Percentiles rank a stretch among this genome's conserved stretches.
phyloP scores from a whole-genome alignment of 2,888 invertebrate species.

The Bombylius discolor region DNA sequence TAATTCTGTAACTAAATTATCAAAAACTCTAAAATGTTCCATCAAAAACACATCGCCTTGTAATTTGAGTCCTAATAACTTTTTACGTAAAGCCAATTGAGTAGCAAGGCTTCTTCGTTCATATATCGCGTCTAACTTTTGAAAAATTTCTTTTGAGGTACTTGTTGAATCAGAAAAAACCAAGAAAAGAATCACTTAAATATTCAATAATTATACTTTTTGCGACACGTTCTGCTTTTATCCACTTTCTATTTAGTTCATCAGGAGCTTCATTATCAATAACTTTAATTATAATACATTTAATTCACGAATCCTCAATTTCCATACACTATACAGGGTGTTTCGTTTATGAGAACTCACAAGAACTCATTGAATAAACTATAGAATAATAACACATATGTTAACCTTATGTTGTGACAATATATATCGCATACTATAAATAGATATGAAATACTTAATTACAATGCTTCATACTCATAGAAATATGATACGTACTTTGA shows the following conservation, averaged over 20 bases:
- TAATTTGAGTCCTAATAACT: conserved; percentile 6
- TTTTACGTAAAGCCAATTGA: conserved; percentile 2
- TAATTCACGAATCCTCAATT: conserved; percentile 9
- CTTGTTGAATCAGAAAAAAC: too few relatives aligned
- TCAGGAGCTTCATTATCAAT: conserved; percentile 3
- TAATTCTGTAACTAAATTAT: conserved; percentile 22
- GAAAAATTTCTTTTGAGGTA: too few relatives aligned
- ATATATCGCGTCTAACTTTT: too few relatives aligned
- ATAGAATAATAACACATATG: too few relatives aligned
- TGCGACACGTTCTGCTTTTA: conserved; percentile 7
- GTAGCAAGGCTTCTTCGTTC: not conserved
- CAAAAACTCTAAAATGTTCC: conserved; percentile 21
- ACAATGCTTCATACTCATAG: too few relatives aligned
- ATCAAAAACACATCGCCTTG: not conserved
- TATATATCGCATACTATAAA: too few relatives aligned
- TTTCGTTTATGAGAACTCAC: too few relatives aligned
- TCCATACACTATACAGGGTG: conserved; percentile 9
- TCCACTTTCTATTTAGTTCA: conserved; percentile 6
- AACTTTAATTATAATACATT: conserved; percentile 8
- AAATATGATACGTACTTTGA: too few relatives aligned
- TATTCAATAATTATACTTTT: conserved; percentile 10
- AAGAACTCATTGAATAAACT: too few relatives aligned
- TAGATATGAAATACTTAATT: too few relatives aligned
- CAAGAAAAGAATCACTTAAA: not conserved
- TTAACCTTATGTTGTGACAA: too few relatives aligned